Conservation (phyloP, 2,797 vertebrate species). For the Falco naumanni region DNA sequence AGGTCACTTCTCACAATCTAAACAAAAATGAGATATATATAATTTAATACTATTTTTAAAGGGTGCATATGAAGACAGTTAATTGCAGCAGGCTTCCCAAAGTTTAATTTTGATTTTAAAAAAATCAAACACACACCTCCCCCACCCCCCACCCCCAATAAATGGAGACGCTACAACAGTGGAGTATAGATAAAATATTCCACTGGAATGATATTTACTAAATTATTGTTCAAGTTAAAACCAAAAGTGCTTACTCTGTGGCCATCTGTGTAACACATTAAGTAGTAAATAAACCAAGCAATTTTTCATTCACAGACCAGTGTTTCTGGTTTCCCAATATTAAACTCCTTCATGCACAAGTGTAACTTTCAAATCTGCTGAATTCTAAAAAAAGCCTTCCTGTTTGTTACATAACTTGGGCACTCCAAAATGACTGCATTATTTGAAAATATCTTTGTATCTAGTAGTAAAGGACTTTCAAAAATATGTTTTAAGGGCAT, state of each 20-base stretch:
- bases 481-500: neutral
- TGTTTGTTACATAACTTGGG: neutral
- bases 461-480: neutral
- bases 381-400: neutral
- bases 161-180: neutral
- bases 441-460: neutral
- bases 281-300: neutral
- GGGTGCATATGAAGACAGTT: neutral
- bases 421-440: neutral
- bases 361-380: neutral
- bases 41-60: neutral
- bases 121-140: neutral
- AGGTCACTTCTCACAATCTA: conserved; percentile 95
- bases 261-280: neutral
- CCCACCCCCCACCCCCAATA: no score
- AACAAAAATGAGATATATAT: neutral
- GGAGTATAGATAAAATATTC: neutral
- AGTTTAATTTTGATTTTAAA: neutral
- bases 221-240: neutral
- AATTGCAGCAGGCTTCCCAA: neutral
- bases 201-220: neutral
- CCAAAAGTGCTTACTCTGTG: neutral
- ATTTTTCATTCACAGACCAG: neutral
- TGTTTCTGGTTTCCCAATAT: neutral
- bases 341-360: neutral